Evolutionary conservation across 1,140 invertebrate genomes (phyloP), one percentile per base, ranked within the genome.

Genomic region (Popillia japonica): DNA sequence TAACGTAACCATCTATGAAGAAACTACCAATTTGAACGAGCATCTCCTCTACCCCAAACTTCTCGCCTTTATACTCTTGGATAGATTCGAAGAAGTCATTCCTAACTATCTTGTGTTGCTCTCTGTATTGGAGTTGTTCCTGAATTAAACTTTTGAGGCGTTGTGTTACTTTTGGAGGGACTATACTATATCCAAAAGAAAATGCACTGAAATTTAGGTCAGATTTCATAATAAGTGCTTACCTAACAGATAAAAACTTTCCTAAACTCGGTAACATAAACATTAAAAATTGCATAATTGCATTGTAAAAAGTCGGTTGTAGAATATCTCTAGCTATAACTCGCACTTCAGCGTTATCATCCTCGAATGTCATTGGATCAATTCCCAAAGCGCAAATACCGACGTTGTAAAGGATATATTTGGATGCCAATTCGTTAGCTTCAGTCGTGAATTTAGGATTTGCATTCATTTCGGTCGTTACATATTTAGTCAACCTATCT

Each of bases 1-100:
- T 91, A 73, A 91, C 90, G 80, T 88, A 91, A n/a, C 92, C 92
- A 23, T 91, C 91, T 23, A 92, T 82, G 80, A 91, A 89, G 79
- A 92, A 91, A 8, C 72, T 40, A 11, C 72, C 72, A 20, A 74
- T 20, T 41, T 74, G 72, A 22, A 44, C 22, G 11, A 41, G 9
- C 41, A 74, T 74, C 17, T 74, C 72, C 3, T 74, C 72, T 2
- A 74, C 0, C 1, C 3, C 6, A 0, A 40, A 0, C 11, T 9
- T 27, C 9, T 42, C 23, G 41, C 72, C 72, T 17, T 40, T 74
- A 14, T 40, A n/a, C 6, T 74, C 41, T 17, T 44, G 72, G 42
- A 74, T 42, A 14, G 34, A 7, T 41, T 74, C 72, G 17, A 74
- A 74, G 41, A 74, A 74, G 40, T 74, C 72, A 40, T 74, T 74